Conservation (phyloP, 2,113 vertebrate species). For the Chaetodon auriga region DNA sequence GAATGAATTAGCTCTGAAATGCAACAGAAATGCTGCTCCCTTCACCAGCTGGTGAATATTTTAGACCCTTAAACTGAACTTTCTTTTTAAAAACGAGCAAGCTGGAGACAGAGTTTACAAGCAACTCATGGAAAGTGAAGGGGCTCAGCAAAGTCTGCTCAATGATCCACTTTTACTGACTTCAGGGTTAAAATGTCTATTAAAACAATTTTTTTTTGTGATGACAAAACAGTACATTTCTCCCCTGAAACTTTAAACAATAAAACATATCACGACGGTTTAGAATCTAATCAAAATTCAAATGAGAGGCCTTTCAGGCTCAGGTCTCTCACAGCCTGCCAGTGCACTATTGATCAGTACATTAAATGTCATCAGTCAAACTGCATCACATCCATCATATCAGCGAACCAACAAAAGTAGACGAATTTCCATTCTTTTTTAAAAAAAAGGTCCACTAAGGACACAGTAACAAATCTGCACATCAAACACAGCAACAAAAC, state of each 20-base stretch:
- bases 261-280: neutral
- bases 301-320: neutral
- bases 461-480: too few species aligned
- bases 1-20: too few species aligned
- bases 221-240: neutral
- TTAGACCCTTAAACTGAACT: too few species aligned
- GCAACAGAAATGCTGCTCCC: too few species aligned
- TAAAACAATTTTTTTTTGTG: neutral
- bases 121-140: too few species aligned
- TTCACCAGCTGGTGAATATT: too few species aligned
- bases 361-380: constrained; percentile 15
- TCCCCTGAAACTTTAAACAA: neutral
- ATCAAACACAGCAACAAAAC: neutral
- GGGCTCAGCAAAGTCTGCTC: too few species aligned
- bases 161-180: too few species aligned
- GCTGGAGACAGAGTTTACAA: too few species aligned
- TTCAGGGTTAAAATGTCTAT: too few species aligned
- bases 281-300: neutral
- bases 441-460: too few species aligned
- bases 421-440: neutral
- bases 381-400: neutral
- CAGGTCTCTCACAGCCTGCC: neutral
- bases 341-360: neutral
- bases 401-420: neutral
- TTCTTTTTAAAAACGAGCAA: too few species aligned